phyloP scores from a whole-genome alignment of 2,113 vertebrate species.

The Pelobates fuscus region DNA sequence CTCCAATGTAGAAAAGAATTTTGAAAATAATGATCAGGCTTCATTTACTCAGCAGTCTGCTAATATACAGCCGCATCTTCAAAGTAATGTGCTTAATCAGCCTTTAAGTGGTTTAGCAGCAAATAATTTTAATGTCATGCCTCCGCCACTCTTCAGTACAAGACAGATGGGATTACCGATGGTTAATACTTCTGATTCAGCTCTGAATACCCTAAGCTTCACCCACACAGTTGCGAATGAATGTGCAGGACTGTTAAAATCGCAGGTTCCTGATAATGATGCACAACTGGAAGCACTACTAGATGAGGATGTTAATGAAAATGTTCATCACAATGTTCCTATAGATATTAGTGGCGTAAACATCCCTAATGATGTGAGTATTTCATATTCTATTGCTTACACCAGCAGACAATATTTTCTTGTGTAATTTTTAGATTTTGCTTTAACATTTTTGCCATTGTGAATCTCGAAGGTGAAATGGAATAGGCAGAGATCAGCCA shows the following conservation, averaged over 20 bases:
- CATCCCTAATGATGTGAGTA: conserved; percentile 59
- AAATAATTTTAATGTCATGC: conserved; percentile 14
- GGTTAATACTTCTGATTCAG: conserved; percentile 55
- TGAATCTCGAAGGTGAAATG: no score
- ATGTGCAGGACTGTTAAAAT: conserved; percentile 14
- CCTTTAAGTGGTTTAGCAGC: conserved; percentile 36
- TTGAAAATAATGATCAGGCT: conserved; percentile 31
- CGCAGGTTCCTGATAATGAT: conserved; percentile 59
- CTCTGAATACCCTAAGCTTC: conserved; percentile 49
- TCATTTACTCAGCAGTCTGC: conserved; percentile 44
- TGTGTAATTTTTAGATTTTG: no score
- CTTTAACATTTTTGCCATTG: no score
- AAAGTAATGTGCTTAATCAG: conserved; percentile 45
- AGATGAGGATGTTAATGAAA: conserved; percentile 43
- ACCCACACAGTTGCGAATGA: conserved; percentile 51
- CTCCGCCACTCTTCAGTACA: conserved; percentile 55
- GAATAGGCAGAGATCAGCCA: no score
- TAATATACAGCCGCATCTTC: conserved; percentile 51
- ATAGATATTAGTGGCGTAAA: conserved; percentile 40
- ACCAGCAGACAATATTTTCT: no score
- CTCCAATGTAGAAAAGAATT: not conserved
- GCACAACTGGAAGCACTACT: conserved; percentile 54
- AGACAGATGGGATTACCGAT: conserved; percentile 51
- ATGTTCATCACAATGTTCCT: not conserved
- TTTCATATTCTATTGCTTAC: no score